phyloP scores from a whole-genome alignment of 2,888 invertebrate genomes.

The Cosmia trapezina region DNA sequence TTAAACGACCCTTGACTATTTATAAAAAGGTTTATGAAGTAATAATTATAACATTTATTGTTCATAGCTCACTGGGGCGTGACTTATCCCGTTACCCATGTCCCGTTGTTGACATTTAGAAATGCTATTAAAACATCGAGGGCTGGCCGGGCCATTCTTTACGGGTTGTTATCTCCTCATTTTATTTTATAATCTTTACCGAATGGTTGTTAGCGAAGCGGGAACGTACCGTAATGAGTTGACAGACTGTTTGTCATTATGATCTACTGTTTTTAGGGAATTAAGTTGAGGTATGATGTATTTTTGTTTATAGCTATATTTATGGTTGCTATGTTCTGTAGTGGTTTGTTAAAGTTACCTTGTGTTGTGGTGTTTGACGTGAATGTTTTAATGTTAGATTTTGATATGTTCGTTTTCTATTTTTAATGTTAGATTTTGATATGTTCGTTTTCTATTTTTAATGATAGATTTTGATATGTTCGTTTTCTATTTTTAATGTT shows the following conservation, averaged over 20 bases:
- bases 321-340: not conserved
- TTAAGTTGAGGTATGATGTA: slow-evolving; percentile 30
- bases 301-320: slow-evolving; percentile 30
- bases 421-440: too few relatives aligned
- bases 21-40: slow-evolving; percentile 59
- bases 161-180: slow-evolving; percentile 33
- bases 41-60: slow-evolving; percentile 68
- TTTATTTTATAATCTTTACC: slow-evolving; percentile 62
- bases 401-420: not conserved
- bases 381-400: not conserved
- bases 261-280: slow-evolving; percentile 46
- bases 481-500: too few relatives aligned
- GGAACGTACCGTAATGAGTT: slow-evolving; percentile 41
- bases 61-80: slow-evolving; percentile 68
- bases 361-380: slow-evolving; percentile 3
- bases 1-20: slow-evolving; percentile 52
- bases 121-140: slow-evolving; percentile 73
- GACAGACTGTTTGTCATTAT: slow-evolving; percentile 56
- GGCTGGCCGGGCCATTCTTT: slow-evolving; percentile 47
- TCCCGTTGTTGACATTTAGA: slow-evolving; percentile 76
- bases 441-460: too few relatives aligned
- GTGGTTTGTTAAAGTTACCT: not conserved
- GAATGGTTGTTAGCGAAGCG: slow-evolving; percentile 47
- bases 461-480: too few relatives aligned
- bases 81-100: slow-evolving; percentile 72